These are phyloP conservation scores for Diachasmimorpha longicaudata DNA, from an alignment of 1,140 invertebrate species.

Conservation along the genomic window DNA sequence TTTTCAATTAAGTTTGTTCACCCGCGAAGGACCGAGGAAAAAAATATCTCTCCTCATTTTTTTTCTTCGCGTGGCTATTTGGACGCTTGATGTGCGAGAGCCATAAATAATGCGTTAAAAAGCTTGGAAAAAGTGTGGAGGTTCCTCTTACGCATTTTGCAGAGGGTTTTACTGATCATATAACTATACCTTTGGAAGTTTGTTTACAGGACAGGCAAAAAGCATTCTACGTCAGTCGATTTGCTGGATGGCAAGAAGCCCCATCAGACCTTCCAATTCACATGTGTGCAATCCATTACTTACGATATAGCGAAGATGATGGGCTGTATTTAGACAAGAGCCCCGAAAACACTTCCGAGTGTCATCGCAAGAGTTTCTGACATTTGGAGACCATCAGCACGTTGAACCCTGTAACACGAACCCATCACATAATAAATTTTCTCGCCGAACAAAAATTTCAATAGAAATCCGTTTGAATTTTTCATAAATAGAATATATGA, in stretches of 20 bases:
- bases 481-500: too few relatives aligned
- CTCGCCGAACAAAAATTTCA: too few relatives aligned
- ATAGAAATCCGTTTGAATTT: too few relatives aligned
- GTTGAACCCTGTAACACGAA: neutral
- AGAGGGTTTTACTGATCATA: neutral
- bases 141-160: neutral
- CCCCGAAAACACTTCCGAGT: neutral
- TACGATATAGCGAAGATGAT: neutral
- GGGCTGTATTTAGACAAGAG: neutral
- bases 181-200: neutral
- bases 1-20: neutral
- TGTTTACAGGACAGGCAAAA: constrained; percentile 14
- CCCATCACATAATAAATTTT: too few relatives aligned
- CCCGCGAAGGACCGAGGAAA: neutral
- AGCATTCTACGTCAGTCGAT: neutral
- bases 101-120: neutral
- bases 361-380: neutral
- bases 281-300: neutral
- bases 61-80: neutral
- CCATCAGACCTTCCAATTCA: neutral
- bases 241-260: neutral
- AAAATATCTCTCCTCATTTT: neutral
- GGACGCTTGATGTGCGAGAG: neutral
- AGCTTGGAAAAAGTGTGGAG: constrained; percentile 8
- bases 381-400: neutral